These are phyloP conservation scores for Alces alces DNA, from an alignment of 2,113 vertebrate genomes.

Conservation along the genomic window DNA sequence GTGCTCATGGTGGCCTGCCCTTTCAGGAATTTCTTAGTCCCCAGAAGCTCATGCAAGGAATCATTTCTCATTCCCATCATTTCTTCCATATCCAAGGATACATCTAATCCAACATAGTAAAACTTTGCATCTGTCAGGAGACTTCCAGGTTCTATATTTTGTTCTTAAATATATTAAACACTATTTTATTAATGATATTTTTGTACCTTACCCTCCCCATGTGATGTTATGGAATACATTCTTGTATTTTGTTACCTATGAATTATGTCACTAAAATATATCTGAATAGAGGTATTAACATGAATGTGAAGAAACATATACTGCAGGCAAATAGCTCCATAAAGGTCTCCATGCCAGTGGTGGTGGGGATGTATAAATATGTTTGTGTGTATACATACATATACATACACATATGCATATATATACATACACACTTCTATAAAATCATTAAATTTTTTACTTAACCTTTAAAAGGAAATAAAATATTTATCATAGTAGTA, in stretches of 20 bases:
- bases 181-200: constrained; percentile 1
- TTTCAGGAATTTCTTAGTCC: background rate
- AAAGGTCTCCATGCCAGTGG: background rate
- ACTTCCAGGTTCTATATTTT: background rate
- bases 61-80: background rate
- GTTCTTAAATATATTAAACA: background rate
- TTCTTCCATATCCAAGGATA: background rate
- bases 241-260: background rate
- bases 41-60: background rate
- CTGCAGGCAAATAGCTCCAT: background rate
- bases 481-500: background rate
- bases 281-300: background rate
- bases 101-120: background rate
- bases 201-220: background rate
- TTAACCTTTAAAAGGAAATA: background rate
- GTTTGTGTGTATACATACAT: background rate
- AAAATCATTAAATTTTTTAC: background rate
- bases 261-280: background rate
- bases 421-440: background rate
- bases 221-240: background rate
- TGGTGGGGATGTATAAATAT: background rate
- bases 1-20: background rate
- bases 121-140: background rate
- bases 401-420: background rate
- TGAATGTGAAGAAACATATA: background rate